These are phyloP conservation scores for Cinclus cinclus DNA, from an alignment of 2,113 vertebrate species.

Conservation along the genomic window DNA sequence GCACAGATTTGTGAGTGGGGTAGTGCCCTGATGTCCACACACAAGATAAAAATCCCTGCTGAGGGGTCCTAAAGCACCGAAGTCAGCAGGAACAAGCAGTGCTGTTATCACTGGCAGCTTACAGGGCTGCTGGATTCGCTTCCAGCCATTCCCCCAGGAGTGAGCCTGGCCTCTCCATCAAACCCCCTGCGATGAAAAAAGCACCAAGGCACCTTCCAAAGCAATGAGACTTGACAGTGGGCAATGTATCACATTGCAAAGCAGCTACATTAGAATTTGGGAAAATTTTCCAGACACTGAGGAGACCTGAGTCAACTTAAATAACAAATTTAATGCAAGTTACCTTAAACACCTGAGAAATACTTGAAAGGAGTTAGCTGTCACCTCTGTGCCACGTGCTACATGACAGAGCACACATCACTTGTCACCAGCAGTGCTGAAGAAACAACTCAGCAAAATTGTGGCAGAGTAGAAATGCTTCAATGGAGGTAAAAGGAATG, in stretches of 20 bases:
- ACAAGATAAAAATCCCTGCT: fast-evolving
- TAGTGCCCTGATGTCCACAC: fast-evolving
- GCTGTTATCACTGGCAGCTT: not conserved
- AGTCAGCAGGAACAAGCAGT: not conserved
- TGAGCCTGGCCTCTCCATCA: not conserved
- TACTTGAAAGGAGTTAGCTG: not conserved
- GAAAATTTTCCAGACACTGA: not conserved
- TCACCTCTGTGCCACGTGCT: not conserved
- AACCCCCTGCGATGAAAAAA: fast-evolving
- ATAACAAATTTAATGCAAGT: not conserved
- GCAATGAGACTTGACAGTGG: too few species aligned
- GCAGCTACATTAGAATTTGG: not conserved
- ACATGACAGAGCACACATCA: fast-evolving
- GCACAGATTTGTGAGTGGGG: fast-evolving
- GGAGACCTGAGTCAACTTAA: not conserved
- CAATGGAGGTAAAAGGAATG: not conserved
- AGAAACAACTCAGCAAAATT: not conserved
- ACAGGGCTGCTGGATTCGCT: fast-evolving
- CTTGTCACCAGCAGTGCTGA: not conserved
- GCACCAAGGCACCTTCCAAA: fast-evolving
- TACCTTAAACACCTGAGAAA: not conserved
- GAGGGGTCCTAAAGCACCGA: not conserved
- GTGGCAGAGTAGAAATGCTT: not conserved
- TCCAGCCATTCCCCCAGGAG: fast-evolving
- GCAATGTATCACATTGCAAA: not conserved